Conservation (phyloP, 1,140 invertebrate genomes). For the Geopemphigus sp. region DNA sequence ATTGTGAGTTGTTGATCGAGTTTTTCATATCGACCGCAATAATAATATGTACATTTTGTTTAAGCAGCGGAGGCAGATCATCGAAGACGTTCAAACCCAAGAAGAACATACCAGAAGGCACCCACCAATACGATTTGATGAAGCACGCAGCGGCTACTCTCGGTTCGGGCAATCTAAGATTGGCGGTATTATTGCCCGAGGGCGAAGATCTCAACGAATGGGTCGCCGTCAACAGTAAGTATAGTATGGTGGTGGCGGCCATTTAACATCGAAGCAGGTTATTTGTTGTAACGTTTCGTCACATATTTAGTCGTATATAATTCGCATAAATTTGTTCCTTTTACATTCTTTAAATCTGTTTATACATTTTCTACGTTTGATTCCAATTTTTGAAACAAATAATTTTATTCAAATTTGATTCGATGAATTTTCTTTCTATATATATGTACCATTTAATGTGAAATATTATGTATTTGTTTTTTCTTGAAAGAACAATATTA, state of each 20-base stretch:
- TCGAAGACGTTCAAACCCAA: constrained; percentile 98
- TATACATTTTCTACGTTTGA: no score
- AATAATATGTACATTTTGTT: background rate
- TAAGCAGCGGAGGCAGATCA: constrained; percentile 75
- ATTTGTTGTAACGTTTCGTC: no score
- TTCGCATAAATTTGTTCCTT: background rate
- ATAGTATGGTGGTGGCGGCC: no score
- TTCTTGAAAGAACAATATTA: no score
- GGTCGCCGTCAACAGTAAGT: constrained; percentile 98
- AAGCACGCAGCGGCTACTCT: constrained; percentile 98
- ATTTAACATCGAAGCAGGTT: no score
- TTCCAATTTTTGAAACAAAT: no score
- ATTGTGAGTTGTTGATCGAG: constrained; percentile 1
- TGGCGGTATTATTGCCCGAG: constrained; percentile 95
- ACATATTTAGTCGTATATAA: no score
- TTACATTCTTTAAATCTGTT: no score
- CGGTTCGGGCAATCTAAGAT: constrained; percentile 92
- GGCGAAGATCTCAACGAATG: constrained; percentile 99
- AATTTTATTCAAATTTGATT: no score
- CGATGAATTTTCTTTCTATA: no score
- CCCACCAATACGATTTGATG: constrained; percentile 98
- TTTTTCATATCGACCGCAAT: background rate
- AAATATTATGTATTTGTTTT: no score
- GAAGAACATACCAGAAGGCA: constrained; percentile 98
- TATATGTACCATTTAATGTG: no score